These are phyloP conservation scores for Pipistrellus nathusii DNA, from an alignment of 2,797 vertebrate genomes.

Conservation along the genomic window DNA sequence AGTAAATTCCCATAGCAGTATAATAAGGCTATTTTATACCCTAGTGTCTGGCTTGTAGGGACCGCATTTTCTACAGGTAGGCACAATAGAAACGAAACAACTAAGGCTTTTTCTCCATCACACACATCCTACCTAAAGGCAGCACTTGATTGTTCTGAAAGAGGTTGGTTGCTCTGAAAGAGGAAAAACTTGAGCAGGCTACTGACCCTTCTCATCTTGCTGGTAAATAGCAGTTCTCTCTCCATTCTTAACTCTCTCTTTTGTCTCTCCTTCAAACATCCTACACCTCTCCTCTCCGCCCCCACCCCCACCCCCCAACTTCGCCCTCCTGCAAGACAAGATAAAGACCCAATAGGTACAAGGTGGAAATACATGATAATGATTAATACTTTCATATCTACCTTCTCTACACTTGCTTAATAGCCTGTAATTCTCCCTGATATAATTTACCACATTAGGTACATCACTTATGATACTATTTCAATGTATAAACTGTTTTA, in stretches of 20 bases:
- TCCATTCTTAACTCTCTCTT: background rate
- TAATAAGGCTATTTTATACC: background rate
- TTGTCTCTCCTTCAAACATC: background rate
- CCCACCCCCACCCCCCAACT: too few species aligned
- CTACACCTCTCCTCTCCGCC: background rate
- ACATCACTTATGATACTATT: background rate
- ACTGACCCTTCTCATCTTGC: background rate
- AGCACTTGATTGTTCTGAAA: background rate
- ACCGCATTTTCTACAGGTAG: background rate
- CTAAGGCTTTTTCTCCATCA: background rate
- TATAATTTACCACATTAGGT: background rate
- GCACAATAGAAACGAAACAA: constrained; percentile 1
- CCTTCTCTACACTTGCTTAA: background rate
- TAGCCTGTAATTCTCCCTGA: background rate
- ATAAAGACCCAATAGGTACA: background rate
- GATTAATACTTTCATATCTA: background rate
- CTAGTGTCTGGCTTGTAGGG: background rate
- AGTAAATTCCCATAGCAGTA: background rate
- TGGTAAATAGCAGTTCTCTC: background rate
- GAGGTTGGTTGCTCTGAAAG: constrained; percentile 7
- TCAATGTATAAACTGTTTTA: background rate
- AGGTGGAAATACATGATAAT: background rate
- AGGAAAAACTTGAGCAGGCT: background rate
- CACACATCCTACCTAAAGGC: background rate
- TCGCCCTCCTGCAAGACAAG: background rate